A percentile compares a stretch with the other conserved stretches of the same genome.
Conservation (phyloP, 2,113 vertebrate species). For the Sinosuthora webbiana region DNA sequence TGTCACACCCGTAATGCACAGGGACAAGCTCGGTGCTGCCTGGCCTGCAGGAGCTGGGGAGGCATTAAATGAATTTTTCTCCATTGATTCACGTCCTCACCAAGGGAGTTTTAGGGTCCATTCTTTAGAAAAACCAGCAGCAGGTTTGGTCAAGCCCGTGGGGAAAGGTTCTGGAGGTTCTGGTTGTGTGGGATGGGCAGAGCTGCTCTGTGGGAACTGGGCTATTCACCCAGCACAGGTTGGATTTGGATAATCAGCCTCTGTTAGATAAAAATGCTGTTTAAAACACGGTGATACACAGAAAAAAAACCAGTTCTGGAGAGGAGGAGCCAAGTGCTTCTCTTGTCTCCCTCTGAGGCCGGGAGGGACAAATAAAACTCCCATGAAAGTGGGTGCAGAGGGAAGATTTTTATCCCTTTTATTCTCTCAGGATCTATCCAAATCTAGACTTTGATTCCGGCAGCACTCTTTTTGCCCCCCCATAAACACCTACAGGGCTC, state of each 20-base stretch:
- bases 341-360: neutral
- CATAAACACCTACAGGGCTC: neutral
- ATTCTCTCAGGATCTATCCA: neutral
- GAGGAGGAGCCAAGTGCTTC: neutral
- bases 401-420: neutral
- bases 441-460: neutral
- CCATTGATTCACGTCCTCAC: neutral
- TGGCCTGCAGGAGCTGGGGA: neutral
- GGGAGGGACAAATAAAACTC: neutral
- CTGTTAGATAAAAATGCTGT: accelerated
- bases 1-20: neutral
- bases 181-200: neutral
- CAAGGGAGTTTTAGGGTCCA: neutral
- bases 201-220: neutral
- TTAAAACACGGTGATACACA: neutral
- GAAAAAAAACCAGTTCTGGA: neutral
- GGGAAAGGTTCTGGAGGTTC: neutral
- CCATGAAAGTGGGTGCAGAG: neutral
- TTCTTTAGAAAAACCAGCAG: neutral
- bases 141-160: neutral
- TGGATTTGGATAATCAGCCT: neutral
- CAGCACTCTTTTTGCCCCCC: neutral
- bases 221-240: accelerated
- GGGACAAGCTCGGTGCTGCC: constrained; percentile 9
- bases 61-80: neutral